These are phyloP conservation scores for Nephrocerus scutellatus DNA, from an alignment of 2,888 invertebrate species.

Conservation along the genomic window DNA sequence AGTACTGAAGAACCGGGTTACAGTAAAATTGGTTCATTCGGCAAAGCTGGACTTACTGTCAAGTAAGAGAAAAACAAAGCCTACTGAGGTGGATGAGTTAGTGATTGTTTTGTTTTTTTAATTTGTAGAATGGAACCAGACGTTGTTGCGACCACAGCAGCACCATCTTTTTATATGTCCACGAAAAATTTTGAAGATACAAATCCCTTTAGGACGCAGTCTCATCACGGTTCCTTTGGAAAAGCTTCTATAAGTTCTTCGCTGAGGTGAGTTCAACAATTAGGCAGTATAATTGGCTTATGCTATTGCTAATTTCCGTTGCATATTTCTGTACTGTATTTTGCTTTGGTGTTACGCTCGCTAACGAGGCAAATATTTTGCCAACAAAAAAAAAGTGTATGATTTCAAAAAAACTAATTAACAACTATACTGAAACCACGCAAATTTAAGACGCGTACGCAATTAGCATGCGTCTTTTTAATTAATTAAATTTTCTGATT, in stretches of 20 bases:
- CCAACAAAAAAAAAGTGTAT: too few relatives aligned
- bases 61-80: slow-evolving; percentile 29
- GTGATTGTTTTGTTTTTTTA: slow-evolving; percentile 4
- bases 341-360: too few relatives aligned
- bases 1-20: slow-evolving; percentile 46
- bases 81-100: too few relatives aligned
- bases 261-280: slow-evolving; percentile 37
- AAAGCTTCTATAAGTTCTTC: slow-evolving; percentile 48
- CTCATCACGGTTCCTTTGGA: slow-evolving; percentile 47
- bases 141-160: slow-evolving; percentile 23
- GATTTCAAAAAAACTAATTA: too few relatives aligned
- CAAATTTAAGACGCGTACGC: too few relatives aligned
- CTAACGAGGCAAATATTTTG: too few relatives aligned
- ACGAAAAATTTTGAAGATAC: slow-evolving; percentile 49
- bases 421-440: too few relatives aligned
- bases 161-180: slow-evolving; percentile 37
- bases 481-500: too few relatives aligned
- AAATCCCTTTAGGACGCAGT: slow-evolving; percentile 41
- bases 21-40: slow-evolving; percentile 47
- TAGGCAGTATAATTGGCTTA: too few relatives aligned
- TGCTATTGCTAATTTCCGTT: too few relatives aligned
- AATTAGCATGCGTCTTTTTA: too few relatives aligned
- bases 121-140: slow-evolving; percentile 39
- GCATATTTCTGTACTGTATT: too few relatives aligned
- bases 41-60: slow-evolving; percentile 48